Evolutionary conservation across 2,888 invertebrate species (phyloP), one percentile per base, ranked within the genome.

Genomic region (Cinara cedri): DNA sequence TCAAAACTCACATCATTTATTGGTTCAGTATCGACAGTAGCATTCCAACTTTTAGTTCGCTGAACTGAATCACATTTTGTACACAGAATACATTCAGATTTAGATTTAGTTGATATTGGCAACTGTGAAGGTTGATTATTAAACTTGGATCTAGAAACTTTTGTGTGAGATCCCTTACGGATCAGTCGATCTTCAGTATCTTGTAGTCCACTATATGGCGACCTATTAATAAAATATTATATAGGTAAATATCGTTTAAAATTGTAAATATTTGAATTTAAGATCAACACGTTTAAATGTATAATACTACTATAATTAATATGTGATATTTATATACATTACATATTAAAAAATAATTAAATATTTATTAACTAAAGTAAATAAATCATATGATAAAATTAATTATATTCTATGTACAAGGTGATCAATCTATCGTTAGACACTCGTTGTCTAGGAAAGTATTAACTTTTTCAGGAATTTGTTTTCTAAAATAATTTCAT

Each of bases 1-100:
- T 78, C 78, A 51, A 78, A 78, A 62, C 49, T 70, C 16, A 78
- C 68, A 49, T 78, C 78, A 34, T 78, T 78, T 68, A 70, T 49
- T 51, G 70, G 21, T 42, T 60, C 70, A 42, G 21, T 49, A 42
- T 78, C 60, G 51, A 70, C 70, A 42, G 21, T 49, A 42, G 70
- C 49, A 51, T 78, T 78, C 78, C 60, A 78, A 51, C 78, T 78
- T 4, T 70, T 78, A 16, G 78, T 70, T 21, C 60, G 78, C 51
- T 60, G 78, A 19, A 78, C 60, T 46, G 51, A 78, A 42, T 70
- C 49, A 21, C 70, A 78, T 42, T 70, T 68, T n/a, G 60, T 51
- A 26, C 60, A 78, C n/a, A 70, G 9, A 57, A 44, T 42, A 42
- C 49, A 62, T 24, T 78, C 78, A 1, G 78, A 78, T 55, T 68